Evolutionary conservation across 2,888 invertebrate genomes (phyloP).

Genomic region (Malachius bipustulatus): DNA sequence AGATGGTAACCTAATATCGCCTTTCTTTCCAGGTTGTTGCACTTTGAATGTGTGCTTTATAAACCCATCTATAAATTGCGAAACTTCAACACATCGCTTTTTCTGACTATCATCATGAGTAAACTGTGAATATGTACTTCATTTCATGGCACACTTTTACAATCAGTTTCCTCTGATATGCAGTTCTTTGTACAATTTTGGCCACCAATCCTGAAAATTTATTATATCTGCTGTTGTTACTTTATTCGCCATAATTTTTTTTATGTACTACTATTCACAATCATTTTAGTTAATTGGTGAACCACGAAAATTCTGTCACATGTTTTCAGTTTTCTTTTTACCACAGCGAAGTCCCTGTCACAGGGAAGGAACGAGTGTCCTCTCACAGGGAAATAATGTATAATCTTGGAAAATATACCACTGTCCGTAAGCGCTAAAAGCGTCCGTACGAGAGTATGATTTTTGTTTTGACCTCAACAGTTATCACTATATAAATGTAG

Average conservation of each 20-base stretch:
- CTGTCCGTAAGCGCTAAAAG: conserved; percentile 2
- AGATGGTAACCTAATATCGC: neutral
- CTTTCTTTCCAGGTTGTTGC: conserved; percentile 2
- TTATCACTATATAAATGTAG: neutral
- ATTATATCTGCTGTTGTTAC: conserved; percentile 2
- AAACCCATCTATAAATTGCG: neutral
- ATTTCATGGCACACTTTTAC: neutral
- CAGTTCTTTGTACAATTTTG: conserved; percentile 1
- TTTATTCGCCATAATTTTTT: neutral
- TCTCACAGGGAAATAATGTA: no score
- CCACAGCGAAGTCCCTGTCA: no score
- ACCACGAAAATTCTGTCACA: no score
- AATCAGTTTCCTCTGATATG: conserved; percentile 3
- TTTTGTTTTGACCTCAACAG: conserved; percentile 2
- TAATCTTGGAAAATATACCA: conserved; percentile 3
- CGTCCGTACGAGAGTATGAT: conserved; percentile 1
- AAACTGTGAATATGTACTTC: conserved; percentile 2
- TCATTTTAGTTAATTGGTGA: no score
- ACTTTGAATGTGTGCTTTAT: conserved; percentile 3
- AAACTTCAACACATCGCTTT: neutral
- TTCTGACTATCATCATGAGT: conserved; percentile 1
- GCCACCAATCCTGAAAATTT: conserved; percentile 3
- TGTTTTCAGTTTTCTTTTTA: no score
- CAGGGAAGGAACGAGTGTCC: no score
- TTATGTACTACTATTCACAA: no score